Base-by-base conservation (phyloP, 2,888 invertebrate genomes). In the Diloba caeruleocephala region DNA sequence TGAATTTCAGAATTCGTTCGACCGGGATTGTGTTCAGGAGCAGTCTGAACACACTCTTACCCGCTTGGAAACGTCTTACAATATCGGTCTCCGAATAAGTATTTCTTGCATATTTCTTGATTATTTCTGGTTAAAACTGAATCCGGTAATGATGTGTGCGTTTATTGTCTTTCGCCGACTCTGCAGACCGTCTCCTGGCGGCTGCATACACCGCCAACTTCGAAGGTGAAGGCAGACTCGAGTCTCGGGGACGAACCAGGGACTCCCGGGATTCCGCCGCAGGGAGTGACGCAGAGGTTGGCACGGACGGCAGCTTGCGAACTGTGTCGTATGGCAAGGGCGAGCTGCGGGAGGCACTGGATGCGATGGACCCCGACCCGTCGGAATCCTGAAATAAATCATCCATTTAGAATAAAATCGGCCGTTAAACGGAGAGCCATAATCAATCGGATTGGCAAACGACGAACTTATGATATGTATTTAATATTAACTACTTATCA, bases 131-230 rank as follows among this genome's bases (percentile, higher is more conserved):
- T 74, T 92, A 96, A 85, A 96, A 96, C 80, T 96, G 96, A 79
- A 96, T 96, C 56, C 96, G 94, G 82, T 96, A 96, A 83, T 96
- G 96, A 79, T 95, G 96, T 17, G 95, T 94, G 51, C 95, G 77
- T 61, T 93, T 93, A 31, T 82, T 90, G 49, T 95, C 95, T 70
- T 95, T 94, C 3, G 94, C 94, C 0, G 95, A 95, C 44, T 95
- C 94, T 0, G 95, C 95, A 2, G 95, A 93, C 31, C 95, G 88
- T 15, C 94, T 84, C 14, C 93, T 85, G 0, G 93, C 90, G 0
- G 92, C 93, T 3, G 93, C 93, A 79, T 95, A 95, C 19, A 95
- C 94, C 10, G 95, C 94, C 17, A 95, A 92, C 81, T 95, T 95
- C 13, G 95, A 95, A 0, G 95, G 95, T 8, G 95, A 95, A 13